Evolutionary conservation across 2,797 vertebrate genomes (phyloP), one percentile per base, ranked within the genome.

Genomic region (Xiphorhynchus erythropygius): DNA sequence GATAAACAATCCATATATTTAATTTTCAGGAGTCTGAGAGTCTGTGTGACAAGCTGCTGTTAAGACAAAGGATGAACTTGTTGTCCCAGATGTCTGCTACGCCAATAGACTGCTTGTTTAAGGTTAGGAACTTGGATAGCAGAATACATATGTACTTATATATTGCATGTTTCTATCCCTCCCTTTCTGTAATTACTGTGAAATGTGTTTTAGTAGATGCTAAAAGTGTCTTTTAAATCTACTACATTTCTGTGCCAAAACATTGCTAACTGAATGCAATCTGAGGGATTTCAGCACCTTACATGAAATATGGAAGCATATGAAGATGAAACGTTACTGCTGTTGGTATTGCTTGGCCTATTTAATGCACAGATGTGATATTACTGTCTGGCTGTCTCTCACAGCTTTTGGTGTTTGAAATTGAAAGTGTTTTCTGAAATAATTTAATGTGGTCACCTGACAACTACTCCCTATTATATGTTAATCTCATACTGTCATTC

Each of bases 61-160:
- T 99, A 86, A 98, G 98, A 90, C 98, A 99, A 95, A 99, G 98
- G 96, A 98, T 99, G 98, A 99, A 98, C 94, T 96, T 99, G 62
- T 97, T 99, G 75, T 98, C 98, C 55, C 99, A 99, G 97, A 98
- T 98, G 90, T 95, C 98, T 17, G 97, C 98, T 41, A 98, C 98
- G 10, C 98, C 99, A 37, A 99, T 98, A 56, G 98, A 99, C 93
- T 98, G 97, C 91, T 98, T 99, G 70, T 99, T 99, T 96, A 98
- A 99, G 99, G 99, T 99, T 93, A 98, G 78, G 80, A 74, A 55
- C 33, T 73, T 85, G 87, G 35, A 42, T 82, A 56, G 53, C 28
- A 77, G 55, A 75, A 78, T 90, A 50, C 3, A 3, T 39, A 25
- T 68, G 10, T 81, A 49, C 50, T 52, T 79, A 35, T 0, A 4